These are phyloP conservation scores for Octomys mimax DNA, from an alignment of 2,797 vertebrate species.

Conservation along the genomic window DNA sequence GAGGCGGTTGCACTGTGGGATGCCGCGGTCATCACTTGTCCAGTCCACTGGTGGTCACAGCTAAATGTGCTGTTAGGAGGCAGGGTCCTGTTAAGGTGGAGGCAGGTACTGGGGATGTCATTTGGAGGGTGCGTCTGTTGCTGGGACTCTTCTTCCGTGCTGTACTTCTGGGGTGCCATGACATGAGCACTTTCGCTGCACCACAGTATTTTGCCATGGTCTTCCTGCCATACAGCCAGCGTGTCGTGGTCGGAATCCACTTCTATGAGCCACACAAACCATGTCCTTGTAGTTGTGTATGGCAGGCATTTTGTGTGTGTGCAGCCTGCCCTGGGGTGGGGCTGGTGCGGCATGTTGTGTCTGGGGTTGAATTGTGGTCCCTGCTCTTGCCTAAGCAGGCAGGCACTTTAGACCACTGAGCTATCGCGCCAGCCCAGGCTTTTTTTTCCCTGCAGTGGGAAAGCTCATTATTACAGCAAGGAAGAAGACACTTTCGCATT, in stretches of 20 bases:
- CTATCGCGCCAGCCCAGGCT: too few relatives aligned
- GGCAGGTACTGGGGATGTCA: background rate
- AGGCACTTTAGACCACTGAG: too few relatives aligned
- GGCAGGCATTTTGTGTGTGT: background rate
- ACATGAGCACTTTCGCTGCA: background rate
- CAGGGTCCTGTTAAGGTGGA: background rate
- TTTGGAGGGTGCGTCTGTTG: background rate
- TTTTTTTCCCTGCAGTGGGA: background rate
- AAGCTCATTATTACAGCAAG: background rate
- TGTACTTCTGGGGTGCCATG: background rate
- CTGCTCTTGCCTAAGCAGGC: too few relatives aligned
- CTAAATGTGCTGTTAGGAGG: background rate
- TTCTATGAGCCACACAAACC: background rate
- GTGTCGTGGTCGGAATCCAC: background rate
- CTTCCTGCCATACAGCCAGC: background rate
- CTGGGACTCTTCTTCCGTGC: background rate
- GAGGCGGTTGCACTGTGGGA: background rate
- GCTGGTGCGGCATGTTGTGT: too few relatives aligned
- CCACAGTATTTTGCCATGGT: background rate
- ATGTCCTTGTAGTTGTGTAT: background rate
- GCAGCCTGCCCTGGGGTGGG: too few relatives aligned
- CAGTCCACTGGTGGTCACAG: background rate
- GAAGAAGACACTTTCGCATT: background rate
- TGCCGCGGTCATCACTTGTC: background rate
- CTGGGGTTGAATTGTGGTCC: too few relatives aligned